Evolutionary conservation across 2,888 invertebrate genomes (phyloP), one percentile per base, ranked within the genome.

Genomic region (Plemyria rubiginata): DNA sequence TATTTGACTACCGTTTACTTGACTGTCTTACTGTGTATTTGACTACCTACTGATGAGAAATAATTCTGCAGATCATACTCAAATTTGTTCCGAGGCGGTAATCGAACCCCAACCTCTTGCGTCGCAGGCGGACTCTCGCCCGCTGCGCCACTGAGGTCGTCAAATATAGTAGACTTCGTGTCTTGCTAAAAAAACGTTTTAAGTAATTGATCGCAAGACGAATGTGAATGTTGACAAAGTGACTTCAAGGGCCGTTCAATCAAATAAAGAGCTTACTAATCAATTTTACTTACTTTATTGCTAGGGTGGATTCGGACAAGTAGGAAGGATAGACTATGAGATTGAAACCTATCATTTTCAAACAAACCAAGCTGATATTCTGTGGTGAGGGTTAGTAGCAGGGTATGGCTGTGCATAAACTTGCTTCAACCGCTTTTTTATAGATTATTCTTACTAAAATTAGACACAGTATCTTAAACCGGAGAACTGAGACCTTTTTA

Each of bases 251-350:
- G 48, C 64, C 62, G 57, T 67, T 70, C 72, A 70, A 69, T 70
- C 70, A 68, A 69, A 72, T 68, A 68, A 67, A 69, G 62, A 70
- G 68, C 64, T 54, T 64, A 48, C 56, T 62, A 66, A 70, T 70
- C 66, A 67, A 71, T 65, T 63, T 62, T 53, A 60, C 13, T 62
- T 53, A 60, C 13, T 60, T 50, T 50, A 60, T 60, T 54, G 53
- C 48, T 49, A 13, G 60, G 54, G 59, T 7, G 13, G 22, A 40
- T 53, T 60, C 11, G 22, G 36, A 50, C 43, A 50, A 7, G 8
- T 16, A 2, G 50, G 32, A 15, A 43, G 8, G 22, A 22, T 22
- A 22, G 22, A 22, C 22, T 22, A 32, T 32, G 32, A 6, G 6
- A 1, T 7, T 32, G 32, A 0, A 32, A 32, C 5, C 32, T 32